A percentile compares a stretch with the other conserved stretches of the same genome.
Evolutionary conservation across 2,113 vertebrate species (phyloP).

Genomic region (Embiotoca jacksoni): DNA sequence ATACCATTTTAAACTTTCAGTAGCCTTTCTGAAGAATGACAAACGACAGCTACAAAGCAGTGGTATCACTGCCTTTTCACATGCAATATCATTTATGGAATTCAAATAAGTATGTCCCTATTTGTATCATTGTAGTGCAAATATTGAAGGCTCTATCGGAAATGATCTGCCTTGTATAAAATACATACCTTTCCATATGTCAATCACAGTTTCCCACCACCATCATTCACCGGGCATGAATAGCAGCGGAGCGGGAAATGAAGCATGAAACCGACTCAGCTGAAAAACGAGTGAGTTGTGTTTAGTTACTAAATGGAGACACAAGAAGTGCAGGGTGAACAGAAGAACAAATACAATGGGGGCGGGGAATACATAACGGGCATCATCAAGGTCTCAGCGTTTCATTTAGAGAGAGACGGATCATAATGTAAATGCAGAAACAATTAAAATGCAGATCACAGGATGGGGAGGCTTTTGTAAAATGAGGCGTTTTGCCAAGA

Average conservation of each 20-base stretch:
- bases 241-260: background rate
- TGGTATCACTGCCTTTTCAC: background rate
- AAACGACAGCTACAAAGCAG: background rate
- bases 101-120: too few species aligned
- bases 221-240: background rate
- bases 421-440: conserved; percentile 56
- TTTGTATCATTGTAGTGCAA: background rate
- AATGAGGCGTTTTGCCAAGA: conserved; percentile 60
- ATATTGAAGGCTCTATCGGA: background rate
- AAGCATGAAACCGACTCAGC: background rate
- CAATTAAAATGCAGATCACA: conserved; percentile 73
- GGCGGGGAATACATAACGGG: background rate
- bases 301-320: background rate
- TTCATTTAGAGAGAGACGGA: conserved; percentile 41
- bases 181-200: background rate
- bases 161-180: background rate
- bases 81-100: background rate
- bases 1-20: conserved; percentile 7
- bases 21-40: conserved; percentile 2
- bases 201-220: background rate
- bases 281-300: background rate
- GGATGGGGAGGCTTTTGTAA: conserved; percentile 55
- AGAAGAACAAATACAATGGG: background rate
- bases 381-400: conserved; percentile 53
- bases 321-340: background rate